Percentiles rank a stretch among this genome's conserved stretches.
Conservation (phyloP, 2,888 invertebrate species). For the Eristalis tenax region DNA sequence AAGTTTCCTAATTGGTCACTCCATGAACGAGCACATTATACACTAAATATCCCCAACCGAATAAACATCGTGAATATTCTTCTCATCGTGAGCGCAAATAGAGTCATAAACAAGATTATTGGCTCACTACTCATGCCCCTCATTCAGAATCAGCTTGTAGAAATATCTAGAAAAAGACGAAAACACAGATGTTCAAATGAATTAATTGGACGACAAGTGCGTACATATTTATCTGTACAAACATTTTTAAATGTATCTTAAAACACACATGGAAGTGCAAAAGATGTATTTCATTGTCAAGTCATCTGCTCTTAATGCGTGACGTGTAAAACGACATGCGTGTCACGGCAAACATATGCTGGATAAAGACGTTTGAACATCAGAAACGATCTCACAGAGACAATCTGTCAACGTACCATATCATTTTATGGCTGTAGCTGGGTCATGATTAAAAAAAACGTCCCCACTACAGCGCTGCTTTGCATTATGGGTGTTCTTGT, state of each 20-base stretch:
- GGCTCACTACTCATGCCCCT: too few relatives aligned
- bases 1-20: too few relatives aligned
- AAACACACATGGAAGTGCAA: not conserved
- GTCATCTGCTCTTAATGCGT: not conserved
- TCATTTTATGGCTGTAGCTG: constrained; percentile 1
- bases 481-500: not conserved
- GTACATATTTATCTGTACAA: not conserved
- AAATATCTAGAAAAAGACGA: not conserved
- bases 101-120: too few relatives aligned
- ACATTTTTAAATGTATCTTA: not conserved
- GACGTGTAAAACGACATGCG: constrained; percentile 4
- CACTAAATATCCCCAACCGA: too few relatives aligned
- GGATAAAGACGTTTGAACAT: not conserved
- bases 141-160: too few relatives aligned
- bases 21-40: too few relatives aligned
- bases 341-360: not conserved
- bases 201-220: not conserved
- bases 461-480: not conserved
- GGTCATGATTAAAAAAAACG: not conserved
- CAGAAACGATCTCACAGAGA: not conserved
- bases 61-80: too few relatives aligned
- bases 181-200: not conserved
- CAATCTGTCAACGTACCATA: constrained; percentile 8
- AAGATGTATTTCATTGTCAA: not conserved
- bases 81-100: too few relatives aligned